These are phyloP conservation scores for Mustelus asterias DNA, from an alignment of 2,113 vertebrate genomes.

Conservation along the genomic window DNA sequence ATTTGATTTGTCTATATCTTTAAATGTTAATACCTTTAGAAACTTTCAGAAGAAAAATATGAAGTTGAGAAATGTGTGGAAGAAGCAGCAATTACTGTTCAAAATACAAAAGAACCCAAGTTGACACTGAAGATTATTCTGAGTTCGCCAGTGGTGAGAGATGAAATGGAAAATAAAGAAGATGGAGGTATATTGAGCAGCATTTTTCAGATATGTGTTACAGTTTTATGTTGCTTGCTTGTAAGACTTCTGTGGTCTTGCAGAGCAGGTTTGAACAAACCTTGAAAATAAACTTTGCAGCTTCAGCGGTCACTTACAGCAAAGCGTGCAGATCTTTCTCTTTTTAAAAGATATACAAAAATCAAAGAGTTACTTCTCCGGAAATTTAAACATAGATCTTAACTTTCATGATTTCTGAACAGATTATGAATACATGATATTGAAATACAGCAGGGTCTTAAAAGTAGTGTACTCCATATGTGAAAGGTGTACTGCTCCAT, in stretches of 20 bases:
- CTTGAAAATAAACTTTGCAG: not conserved
- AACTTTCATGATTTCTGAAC: not conserved
- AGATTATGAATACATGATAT: not conserved
- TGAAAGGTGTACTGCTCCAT: not conserved
- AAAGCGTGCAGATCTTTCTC: not conserved
- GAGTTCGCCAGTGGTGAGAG: conserved; percentile 85
- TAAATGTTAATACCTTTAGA: conserved; percentile 62
- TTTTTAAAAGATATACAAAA: conserved; percentile 10
- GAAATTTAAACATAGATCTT: not conserved
- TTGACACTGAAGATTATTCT: conserved; percentile 90
- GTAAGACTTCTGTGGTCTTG: conserved; percentile 35
- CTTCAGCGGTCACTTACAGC: not conserved
- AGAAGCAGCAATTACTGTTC: conserved; percentile 86
- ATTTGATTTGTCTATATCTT: not conserved
- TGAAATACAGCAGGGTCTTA: not conserved
- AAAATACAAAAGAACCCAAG: conserved; percentile 78
- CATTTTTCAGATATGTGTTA: conserved; percentile 14
- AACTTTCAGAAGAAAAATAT: conserved; percentile 91
- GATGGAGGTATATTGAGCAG: conserved; percentile 66
- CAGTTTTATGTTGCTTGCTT: conserved; percentile 8
- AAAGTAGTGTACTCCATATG: not conserved
- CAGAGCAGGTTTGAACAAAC: conserved; percentile 29
- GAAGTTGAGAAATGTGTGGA: conserved; percentile 75
- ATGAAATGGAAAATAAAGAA: conserved; percentile 63
- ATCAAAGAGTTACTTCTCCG: not conserved